phyloP scores from a whole-genome alignment of 2,113 vertebrate genomes.

The Heptranchias perlo region DNA sequence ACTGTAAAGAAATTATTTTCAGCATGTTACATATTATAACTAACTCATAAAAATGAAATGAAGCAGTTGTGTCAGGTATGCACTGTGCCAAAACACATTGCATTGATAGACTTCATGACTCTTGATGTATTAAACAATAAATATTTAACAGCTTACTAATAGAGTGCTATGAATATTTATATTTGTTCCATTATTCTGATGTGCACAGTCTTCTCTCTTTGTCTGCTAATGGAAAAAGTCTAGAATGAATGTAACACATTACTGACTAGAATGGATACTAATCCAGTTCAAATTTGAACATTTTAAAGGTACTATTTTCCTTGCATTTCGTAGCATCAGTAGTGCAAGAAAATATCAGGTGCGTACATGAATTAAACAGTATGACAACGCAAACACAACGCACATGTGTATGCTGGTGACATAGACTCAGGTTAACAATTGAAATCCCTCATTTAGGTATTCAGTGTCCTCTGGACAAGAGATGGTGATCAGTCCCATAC shows the following conservation, averaged over 20 bases:
- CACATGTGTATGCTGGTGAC: neutral
- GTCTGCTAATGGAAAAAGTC: neutral
- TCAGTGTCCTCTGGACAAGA: neutral
- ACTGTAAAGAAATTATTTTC: constrained; percentile 20
- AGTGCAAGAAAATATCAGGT: neutral
- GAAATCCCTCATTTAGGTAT: too few relatives aligned
- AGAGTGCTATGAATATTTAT: constrained; percentile 25
- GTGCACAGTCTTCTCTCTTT: neutral
- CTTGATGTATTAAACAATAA: constrained; percentile 5
- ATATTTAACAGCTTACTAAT: constrained; percentile 20
- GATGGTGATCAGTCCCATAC: neutral
- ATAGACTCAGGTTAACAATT: neutral
- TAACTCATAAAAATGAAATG: neutral
- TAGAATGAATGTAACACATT: neutral
- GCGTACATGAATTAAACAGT: neutral
- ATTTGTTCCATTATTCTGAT: neutral
- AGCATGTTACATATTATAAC: neutral
- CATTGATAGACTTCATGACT: neutral
- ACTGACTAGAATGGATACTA: neutral
- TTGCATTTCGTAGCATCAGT: neutral
- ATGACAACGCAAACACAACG: neutral
- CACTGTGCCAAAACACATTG: neutral
- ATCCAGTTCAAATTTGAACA: neutral
- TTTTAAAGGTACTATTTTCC: neutral
- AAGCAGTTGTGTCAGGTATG: neutral